phyloP scores from a whole-genome alignment of 1,140 invertebrate species.

The Nephotettix cincticeps region DNA sequence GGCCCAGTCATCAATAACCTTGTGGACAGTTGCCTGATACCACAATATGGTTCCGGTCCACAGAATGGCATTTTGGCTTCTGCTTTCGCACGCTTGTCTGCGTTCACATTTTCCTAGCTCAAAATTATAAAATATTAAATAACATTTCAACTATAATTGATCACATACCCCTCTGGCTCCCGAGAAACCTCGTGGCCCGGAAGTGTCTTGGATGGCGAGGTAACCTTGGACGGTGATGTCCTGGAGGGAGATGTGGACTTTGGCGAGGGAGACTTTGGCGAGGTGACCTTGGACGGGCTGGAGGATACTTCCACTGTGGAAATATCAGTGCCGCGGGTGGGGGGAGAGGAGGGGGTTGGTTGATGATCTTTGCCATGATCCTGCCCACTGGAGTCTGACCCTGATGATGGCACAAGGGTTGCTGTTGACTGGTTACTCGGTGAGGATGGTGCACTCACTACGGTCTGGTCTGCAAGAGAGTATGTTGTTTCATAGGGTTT shows the following conservation, averaged over 20 bases:
- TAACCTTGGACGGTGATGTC: constrained; percentile 9
- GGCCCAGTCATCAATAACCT: too few relatives aligned
- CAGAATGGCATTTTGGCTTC: too few relatives aligned
- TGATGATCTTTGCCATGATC: constrained; percentile 31
- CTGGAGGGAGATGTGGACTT: constrained; percentile 1
- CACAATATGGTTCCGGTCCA: too few relatives aligned
- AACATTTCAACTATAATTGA: too few relatives aligned
- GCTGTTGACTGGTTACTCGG: constrained; percentile 70
- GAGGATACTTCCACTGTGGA: neutral
- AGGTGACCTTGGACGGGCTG: neutral
- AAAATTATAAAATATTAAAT: too few relatives aligned
- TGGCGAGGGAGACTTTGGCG: neutral
- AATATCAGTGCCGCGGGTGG: neutral
- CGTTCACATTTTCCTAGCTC: too few relatives aligned
- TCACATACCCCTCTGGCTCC: neutral
- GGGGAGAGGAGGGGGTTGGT: neutral
- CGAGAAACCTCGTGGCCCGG: neutral
- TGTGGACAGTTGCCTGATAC: too few relatives aligned
- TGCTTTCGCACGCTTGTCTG: too few relatives aligned
- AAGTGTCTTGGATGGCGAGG: constrained; percentile 8
- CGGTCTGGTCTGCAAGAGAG: constrained; percentile 46
- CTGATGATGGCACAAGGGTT: constrained; percentile 58
- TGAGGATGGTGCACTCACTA: constrained; percentile 62
- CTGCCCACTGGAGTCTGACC: constrained; percentile 49
- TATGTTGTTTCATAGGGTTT: too few relatives aligned